Evolutionary conservation across 2,113 vertebrate species (phyloP).

Genomic region (Pelusios castaneus): DNA sequence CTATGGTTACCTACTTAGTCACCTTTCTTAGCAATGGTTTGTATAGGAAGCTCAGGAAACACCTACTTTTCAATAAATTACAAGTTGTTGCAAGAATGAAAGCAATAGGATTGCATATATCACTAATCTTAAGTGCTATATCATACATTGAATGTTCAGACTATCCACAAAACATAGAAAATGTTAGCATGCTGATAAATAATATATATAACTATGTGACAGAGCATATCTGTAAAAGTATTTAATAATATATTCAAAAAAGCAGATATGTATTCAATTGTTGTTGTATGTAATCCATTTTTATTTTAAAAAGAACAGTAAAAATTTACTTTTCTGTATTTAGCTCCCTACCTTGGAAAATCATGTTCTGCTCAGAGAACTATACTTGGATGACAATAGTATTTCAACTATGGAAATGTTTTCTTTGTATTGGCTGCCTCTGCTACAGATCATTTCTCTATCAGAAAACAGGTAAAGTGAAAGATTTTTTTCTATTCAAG

Average conservation of each 20-base stretch:
- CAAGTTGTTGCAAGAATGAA: background rate
- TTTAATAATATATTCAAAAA: conserved; percentile 33
- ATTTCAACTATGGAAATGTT: conserved; percentile 81
- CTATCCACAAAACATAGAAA: background rate
- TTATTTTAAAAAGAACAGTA: conserved; percentile 20
- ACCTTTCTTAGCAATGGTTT: background rate
- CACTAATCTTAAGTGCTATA: background rate
- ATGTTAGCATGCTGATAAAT: background rate
- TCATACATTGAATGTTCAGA: background rate
- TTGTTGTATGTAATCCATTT: conserved; percentile 28
- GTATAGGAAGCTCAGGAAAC: background rate
- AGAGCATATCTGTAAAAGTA: background rate
- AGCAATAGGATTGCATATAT: background rate
- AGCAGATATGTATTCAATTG: conserved; percentile 8
- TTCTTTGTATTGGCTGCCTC: conserved; percentile 87
- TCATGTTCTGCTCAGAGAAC: conserved; percentile 91
- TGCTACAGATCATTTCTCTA: conserved; percentile 82
- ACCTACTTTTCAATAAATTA: background rate
- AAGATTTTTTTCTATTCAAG: background rate
- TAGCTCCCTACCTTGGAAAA: conserved; percentile 86
- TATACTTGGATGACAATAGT: conserved; percentile 91
- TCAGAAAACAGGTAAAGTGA: conserved; percentile 88
- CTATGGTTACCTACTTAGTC: background rate
- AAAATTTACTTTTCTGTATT: conserved; percentile 49
- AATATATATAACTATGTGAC: background rate